Evolutionary conservation across 1,140 invertebrate genomes (phyloP).

Genomic region (Drosophila sproati): DNA sequence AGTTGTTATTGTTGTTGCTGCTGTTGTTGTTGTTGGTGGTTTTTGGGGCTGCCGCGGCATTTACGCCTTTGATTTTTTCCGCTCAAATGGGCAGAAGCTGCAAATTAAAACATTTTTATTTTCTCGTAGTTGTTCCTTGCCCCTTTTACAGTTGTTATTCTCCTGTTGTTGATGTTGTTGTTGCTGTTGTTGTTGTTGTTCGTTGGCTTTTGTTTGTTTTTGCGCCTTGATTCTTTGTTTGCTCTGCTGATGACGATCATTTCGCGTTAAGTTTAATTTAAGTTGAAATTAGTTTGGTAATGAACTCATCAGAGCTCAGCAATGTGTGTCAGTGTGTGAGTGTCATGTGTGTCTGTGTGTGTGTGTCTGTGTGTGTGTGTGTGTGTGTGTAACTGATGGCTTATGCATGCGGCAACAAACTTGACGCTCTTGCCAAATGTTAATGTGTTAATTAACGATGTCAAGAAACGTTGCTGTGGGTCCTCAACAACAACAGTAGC

Average conservation of each 20-base stretch:
- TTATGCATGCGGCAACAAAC: constrained; percentile 9
- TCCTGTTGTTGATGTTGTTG: constrained; percentile 15
- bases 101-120: constrained; percentile 81
- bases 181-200: constrained; percentile 24
- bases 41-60: constrained; percentile 57
- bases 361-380: background rate
- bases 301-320: constrained; percentile 77
- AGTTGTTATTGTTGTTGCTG: constrained; percentile 20
- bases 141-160: constrained; percentile 51
- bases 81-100: constrained; percentile 77
- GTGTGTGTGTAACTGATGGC: background rate
- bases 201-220: constrained; percentile 49
- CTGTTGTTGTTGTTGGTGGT: constrained; percentile 36
- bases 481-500: constrained; percentile 49
- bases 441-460: constrained; percentile 83
- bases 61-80: constrained; percentile 81
- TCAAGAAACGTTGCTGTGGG: constrained; percentile 68
- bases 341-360: constrained; percentile 44
- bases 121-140: constrained; percentile 26
- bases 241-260: constrained; percentile 82
- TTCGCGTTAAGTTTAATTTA: constrained; percentile 84
- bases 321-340: constrained; percentile 52
- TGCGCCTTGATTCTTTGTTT: constrained; percentile 76
- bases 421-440: constrained; percentile 39
- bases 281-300: constrained; percentile 84